Conservation (phyloP, 1,140 invertebrate genomes). For the Drosophila leontia region DNA sequence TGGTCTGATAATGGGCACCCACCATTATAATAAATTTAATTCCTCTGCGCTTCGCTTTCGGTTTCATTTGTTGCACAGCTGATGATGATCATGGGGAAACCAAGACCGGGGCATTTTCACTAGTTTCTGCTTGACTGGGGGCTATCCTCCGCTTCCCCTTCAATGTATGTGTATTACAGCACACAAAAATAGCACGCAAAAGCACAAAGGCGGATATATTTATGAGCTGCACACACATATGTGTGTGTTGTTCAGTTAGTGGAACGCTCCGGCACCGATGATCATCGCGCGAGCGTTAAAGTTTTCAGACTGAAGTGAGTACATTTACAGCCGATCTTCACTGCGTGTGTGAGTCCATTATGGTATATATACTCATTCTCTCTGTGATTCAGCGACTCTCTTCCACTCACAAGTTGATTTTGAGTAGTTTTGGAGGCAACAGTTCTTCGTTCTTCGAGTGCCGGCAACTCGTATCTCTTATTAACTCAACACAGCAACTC, state of each 20-base stretch:
- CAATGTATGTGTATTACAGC: constrained; percentile 40
- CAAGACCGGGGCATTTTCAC: constrained; percentile 44
- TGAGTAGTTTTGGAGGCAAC: constrained; percentile 17
- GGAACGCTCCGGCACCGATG: constrained; percentile 35
- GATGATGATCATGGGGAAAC: constrained; percentile 32
- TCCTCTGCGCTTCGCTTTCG: constrained; percentile 40
- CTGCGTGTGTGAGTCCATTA: constrained; percentile 1
- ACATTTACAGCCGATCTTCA: constrained; percentile 33
- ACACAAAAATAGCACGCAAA: constrained; percentile 54
- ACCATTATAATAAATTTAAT: constrained; percentile 55
- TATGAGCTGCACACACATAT: constrained; percentile 26
- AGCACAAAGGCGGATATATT: constrained; percentile 29
- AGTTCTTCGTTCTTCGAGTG: constrained; percentile 16
- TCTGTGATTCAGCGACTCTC: constrained; percentile 10
- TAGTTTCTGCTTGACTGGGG: constrained; percentile 14
- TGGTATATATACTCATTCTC: constrained; percentile 1
- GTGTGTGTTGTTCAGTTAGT: constrained; percentile 9
- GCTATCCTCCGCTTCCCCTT: constrained; percentile 6
- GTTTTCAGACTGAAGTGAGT: constrained; percentile 55
- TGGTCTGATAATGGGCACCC: constrained; percentile 38
- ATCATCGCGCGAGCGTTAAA: constrained; percentile 52
- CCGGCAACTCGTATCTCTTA: constrained; percentile 11
- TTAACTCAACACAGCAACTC: constrained; percentile 36
- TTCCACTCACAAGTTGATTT: not conserved
- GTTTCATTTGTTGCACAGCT: constrained; percentile 40